These are phyloP conservation scores for Tuta absoluta DNA, from an alignment of 2,888 invertebrate genomes.

Conservation along the genomic window DNA sequence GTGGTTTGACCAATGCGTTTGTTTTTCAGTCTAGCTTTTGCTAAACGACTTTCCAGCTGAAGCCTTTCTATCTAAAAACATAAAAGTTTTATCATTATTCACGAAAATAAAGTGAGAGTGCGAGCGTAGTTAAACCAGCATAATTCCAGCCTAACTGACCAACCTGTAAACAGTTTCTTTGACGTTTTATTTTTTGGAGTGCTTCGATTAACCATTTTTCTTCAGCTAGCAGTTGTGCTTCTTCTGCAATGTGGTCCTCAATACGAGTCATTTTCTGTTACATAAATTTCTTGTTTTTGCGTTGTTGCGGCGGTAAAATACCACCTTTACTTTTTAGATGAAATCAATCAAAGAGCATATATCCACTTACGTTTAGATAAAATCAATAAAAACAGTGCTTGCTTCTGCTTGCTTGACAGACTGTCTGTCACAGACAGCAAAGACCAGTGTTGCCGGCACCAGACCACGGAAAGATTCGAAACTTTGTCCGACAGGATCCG, in stretches of 20 bases:
- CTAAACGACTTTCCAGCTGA: slow-evolving; percentile 59
- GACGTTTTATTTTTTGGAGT: slow-evolving; percentile 54
- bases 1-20: not conserved
- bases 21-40: slow-evolving; percentile 21
- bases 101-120: not conserved
- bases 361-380: no score
- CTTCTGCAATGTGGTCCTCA: slow-evolving; percentile 49
- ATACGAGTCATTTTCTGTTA: slow-evolving; percentile 1
- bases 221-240: slow-evolving; percentile 62
- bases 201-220: slow-evolving; percentile 64
- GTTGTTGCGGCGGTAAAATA: no score
- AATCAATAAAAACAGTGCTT: no score
- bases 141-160: not conserved
- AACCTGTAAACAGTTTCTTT: slow-evolving; percentile 66
- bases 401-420: no score
- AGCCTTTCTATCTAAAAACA: slow-evolving; percentile 61
- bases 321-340: no score
- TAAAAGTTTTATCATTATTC: not conserved
- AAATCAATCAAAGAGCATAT: no score
- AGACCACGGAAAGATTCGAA: no score
- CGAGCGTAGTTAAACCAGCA: no score
- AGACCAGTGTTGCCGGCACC: no score
- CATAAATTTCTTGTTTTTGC: no score
- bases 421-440: no score
- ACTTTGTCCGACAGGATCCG: no score